Evolutionary conservation across 2,888 invertebrate species (phyloP).

Genomic region (Periphyllus acericola): DNA sequence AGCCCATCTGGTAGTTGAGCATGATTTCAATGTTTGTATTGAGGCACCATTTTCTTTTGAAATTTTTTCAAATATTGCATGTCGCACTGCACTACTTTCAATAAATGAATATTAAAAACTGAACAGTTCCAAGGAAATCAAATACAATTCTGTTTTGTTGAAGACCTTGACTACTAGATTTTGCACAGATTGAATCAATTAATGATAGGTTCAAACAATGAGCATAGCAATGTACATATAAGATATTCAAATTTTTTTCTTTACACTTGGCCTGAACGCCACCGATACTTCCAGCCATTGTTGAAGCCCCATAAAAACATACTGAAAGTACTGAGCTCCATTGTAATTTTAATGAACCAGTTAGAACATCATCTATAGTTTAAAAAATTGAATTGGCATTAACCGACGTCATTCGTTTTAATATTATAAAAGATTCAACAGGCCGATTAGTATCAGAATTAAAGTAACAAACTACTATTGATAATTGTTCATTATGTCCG

Average conservation of each 20-base stretch:
- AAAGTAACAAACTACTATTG: conserved; percentile 6
- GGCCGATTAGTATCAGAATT: neutral
- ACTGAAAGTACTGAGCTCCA: conserved; percentile 45
- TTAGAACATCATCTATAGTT: conserved; percentile 14
- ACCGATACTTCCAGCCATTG: conserved; percentile 54
- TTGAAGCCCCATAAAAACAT: conserved; percentile 61
- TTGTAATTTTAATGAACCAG: conserved; percentile 18
- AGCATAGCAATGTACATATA: conserved; percentile 56
- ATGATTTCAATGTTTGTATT: conserved; percentile 26
- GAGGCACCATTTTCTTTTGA: conserved; percentile 70
- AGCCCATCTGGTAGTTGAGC: conserved; percentile 30
- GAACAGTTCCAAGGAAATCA: conserved; percentile 53
- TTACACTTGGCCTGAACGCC: conserved; percentile 61
- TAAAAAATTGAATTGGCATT: conserved; percentile 17
- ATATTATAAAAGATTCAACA: neutral
- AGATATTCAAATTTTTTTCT: conserved; percentile 45
- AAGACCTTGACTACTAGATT: neutral
- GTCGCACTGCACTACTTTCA: conserved; percentile 61
- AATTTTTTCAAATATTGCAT: conserved; percentile 72
- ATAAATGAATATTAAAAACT: conserved; percentile 57
- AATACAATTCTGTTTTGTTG: conserved; percentile 28
- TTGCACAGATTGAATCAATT: conserved; percentile 38
- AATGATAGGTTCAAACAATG: conserved; percentile 58
- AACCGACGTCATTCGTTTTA: conserved; percentile 15
- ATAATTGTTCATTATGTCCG: conserved; percentile 9